Evolutionary conservation across 2,797 vertebrate genomes (phyloP), one percentile per base, ranked within the genome.

Genomic region (Hylomyscus alleni): DNA sequence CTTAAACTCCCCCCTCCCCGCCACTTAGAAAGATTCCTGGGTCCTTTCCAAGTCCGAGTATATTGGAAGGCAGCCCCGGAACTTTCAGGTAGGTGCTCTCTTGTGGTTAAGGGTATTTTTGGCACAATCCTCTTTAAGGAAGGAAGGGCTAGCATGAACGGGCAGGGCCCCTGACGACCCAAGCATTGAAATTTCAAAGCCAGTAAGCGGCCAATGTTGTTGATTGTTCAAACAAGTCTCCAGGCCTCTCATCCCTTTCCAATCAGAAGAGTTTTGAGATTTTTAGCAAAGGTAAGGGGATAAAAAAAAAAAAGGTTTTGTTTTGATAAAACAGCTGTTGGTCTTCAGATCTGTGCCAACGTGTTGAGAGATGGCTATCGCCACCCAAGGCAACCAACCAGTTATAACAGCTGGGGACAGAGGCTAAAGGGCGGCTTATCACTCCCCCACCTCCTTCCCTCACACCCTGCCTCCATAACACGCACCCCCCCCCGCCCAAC

Each of bases 271-370:
- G 40, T 65, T 44, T 50, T 80, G 56, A 81, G 82, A 40, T 37
- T 77, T 75, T 86, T 60, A 37, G 80, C 78, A 76, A 89, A 50
- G 54, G 54, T 13, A 54, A 40, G 4, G 54, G 50, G 76, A 44
- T 88, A 15, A 17, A 67, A 34, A 67, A 29, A 80, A 73, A 89
- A n/a, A 56, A 0, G 50, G 29, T 22, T 76, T 87, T 83, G 92
- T 89, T 97, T 86, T 37, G 72, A 83, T 44, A 65, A 93, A 89
- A 87, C 80, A 56, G 29, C 90, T n/a, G 93, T n/a, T 86, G 86
- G 54, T 84, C 50, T 50, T 77, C 47, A 60, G 80, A 62, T 87
- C 54, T 86, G 94, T 80, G 82, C 50, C 60, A 90, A 86, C 69
- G 44, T 6, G 13, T 56, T 89, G 60, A 65, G 67, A 83, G 91